phyloP scores from a whole-genome alignment of 2,113 vertebrate genomes.

The Aegithalos caudatus region DNA sequence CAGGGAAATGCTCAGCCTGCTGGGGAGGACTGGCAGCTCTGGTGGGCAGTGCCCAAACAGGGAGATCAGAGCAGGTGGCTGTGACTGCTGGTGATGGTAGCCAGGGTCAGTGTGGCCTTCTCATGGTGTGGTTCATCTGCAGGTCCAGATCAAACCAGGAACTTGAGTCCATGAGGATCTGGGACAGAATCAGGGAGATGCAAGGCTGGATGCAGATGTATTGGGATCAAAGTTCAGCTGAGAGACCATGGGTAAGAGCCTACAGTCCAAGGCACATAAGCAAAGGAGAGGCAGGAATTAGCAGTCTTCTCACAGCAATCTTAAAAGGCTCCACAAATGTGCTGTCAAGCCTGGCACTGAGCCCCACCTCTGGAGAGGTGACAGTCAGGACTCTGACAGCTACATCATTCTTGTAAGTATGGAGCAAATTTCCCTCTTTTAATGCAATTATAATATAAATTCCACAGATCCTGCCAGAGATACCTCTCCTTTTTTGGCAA shows the following conservation, averaged over 20 bases:
- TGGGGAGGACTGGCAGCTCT: background rate
- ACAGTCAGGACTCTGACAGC: background rate
- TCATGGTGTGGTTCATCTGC: background rate
- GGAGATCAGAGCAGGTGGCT: background rate
- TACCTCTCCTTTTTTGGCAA: background rate
- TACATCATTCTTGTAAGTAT: background rate
- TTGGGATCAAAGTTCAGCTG: background rate
- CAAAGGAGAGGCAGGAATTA: background rate
- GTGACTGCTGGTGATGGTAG: background rate
- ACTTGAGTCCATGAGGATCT: background rate
- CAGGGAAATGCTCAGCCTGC: background rate
- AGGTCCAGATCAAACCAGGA: background rate
- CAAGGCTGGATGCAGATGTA: background rate
- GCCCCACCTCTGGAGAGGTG: background rate
- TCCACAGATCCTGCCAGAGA: background rate
- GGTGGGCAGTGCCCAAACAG: fast-evolving
- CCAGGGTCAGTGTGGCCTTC: background rate
- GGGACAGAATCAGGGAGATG: background rate
- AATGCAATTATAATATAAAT: background rate
- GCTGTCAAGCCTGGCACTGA: background rate
- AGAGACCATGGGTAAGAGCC: background rate
- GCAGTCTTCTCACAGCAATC: background rate
- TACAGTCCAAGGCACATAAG: background rate
- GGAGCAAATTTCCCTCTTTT: background rate
- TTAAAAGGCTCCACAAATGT: background rate